Evolutionary conservation across 2,888 invertebrate genomes (phyloP), one percentile per base, ranked within the genome.

Genomic region (Tyria jacobaeae): DNA sequence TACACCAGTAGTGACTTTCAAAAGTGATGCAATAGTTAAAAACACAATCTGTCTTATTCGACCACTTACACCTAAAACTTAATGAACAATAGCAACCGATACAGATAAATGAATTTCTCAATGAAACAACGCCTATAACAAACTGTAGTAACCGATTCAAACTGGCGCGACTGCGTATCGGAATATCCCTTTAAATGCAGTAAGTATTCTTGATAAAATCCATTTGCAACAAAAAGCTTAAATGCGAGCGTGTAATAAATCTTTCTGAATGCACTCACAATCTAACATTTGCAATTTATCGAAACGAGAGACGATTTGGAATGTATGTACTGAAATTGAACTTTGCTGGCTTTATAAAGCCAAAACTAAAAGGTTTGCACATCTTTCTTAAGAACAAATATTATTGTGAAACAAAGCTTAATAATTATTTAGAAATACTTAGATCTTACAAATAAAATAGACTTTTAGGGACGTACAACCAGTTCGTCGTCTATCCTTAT

Each of bases 231-330:
- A 87, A 83, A 86, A 84, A 85, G 80, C 82, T 75, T 76, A 74
- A 80, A 73, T 82, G 82, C 82, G 84, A 80, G 72, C 78, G 72
- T 78, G 83, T 84, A 81, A 90, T 92, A 92, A 92, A 92, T 91
- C 87, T 82, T 84, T 81, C 67, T 77, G 82, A 86, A 83, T 87
- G 87, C 89, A 88, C 87, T 91, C 82, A 83, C 86, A 82, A 84
- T 79, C 80, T 81, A 65, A 71, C 79, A 76, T 76, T 78, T 75
- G 75, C 76, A 75, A 75, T 82, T 79, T 82, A 81, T 81, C 71
- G 70, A 72, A 80, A 79, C 72, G 69, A 69, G 57, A 64, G 58
- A 76, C 75, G 75, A 79, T 71, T 70, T 57, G 70, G 66, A 76
- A 79, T 75, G 70, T 74, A 68, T 70, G 66, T 60, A 64, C 52